Percentiles rank a stretch among this genome's conserved stretches.
Evolutionary conservation across 2,797 vertebrate genomes (phyloP).

Genomic region (Pseudocheirus occidentalis): DNA sequence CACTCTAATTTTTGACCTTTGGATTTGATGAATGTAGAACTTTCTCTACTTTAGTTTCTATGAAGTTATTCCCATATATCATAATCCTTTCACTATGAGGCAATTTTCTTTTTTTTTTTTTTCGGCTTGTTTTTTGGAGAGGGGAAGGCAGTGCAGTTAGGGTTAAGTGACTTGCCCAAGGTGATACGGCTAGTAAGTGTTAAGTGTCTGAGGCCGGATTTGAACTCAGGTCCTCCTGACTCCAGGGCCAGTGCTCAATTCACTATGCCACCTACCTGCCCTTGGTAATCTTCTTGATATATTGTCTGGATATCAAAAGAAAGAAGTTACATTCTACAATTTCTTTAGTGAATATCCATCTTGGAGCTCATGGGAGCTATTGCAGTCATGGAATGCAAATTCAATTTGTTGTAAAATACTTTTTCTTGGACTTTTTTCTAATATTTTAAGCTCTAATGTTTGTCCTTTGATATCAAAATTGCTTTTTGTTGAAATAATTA

Average conservation of each 20-base stretch:
- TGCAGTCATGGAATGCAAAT: conserved; percentile 8
- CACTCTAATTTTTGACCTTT: not conserved
- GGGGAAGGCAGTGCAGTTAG: no score
- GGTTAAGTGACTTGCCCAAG: no score
- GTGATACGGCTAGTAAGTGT: no score
- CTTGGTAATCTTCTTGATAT: not conserved
- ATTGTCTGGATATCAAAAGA: not conserved
- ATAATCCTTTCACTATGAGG: conserved; percentile 11
- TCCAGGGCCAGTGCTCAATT: no score
- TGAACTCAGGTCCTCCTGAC: no score
- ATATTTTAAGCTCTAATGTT: not conserved
- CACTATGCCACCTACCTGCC: no score
- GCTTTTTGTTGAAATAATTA: conserved; percentile 26
- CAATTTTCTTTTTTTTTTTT: not conserved
- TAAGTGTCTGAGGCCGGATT: no score
- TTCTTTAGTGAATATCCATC: not conserved
- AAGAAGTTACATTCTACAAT: conserved; percentile 19
- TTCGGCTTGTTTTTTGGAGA: no score
- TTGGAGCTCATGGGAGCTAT: not conserved
- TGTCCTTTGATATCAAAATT: conserved; percentile 20
- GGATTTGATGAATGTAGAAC: not conserved
- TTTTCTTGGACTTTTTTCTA: not conserved
- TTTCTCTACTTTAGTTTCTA: not conserved
- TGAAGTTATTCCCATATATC: not conserved
- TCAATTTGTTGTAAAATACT: conserved; percentile 30